Evolutionary conservation across 2,797 vertebrate genomes (phyloP).

Genomic region (Bufotes viridis): DNA sequence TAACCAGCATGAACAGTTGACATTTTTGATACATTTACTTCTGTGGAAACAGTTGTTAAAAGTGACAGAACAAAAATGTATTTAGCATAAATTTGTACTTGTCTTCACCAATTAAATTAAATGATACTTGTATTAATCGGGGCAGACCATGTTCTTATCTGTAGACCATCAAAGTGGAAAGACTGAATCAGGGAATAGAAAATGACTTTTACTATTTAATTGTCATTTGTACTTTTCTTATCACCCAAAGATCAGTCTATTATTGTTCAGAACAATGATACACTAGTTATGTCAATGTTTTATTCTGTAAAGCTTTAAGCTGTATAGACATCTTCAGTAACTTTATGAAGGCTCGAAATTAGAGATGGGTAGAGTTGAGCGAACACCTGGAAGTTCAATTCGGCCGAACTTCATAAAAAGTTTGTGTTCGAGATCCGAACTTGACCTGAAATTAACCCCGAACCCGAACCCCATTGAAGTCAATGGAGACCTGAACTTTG

Average conservation of each 20-base stretch:
- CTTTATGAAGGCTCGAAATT: no score
- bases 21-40: constrained; percentile 40
- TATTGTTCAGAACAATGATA: not conserved
- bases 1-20: constrained; percentile 16
- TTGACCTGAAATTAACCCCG: no score
- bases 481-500: no score
- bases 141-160: not conserved
- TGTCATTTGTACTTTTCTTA: not conserved
- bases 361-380: no score
- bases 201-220: not conserved
- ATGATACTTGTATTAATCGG: constrained; percentile 39
- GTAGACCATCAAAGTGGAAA: not conserved
- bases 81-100: constrained; percentile 45
- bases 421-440: no score
- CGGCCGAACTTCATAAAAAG: no score
- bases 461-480: no score
- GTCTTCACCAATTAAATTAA: constrained; percentile 29
- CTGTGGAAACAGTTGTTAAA: constrained; percentile 47
- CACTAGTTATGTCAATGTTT: not conserved
- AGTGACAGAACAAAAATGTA: constrained; percentile 56
- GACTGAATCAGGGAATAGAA: not conserved
- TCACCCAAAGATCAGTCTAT: not conserved
- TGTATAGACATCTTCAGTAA: not conserved
- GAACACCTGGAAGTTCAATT: no score
- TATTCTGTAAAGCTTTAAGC: no score